Evolutionary conservation across 2,113 vertebrate genomes (phyloP).

Genomic region (Pedionomus torquatus): DNA sequence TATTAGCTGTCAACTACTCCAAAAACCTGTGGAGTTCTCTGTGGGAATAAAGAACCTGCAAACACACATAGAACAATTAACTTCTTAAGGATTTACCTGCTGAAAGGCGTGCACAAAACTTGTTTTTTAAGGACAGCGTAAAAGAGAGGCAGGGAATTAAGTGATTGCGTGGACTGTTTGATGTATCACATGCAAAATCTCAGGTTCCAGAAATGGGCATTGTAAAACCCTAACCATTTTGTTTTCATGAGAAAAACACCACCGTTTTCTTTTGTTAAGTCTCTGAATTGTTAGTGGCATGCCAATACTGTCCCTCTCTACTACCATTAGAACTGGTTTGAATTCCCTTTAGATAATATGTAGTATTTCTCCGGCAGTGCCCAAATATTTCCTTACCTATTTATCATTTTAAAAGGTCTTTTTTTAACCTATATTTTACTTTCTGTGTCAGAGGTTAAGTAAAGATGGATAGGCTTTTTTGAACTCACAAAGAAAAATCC

Average conservation of each 20-base stretch:
- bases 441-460: background rate
- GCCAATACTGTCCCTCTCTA: background rate
- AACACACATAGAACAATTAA: constrained; percentile 35
- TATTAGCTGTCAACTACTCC: constrained; percentile 39
- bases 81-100: background rate
- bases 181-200: background rate
- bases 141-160: background rate
- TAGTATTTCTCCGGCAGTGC: background rate
- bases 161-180: background rate
- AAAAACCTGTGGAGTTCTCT: constrained; percentile 31
- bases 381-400: background rate
- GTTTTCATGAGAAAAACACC: background rate
- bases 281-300: background rate
- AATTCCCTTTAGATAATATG: background rate
- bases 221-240: background rate
- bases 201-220: background rate
- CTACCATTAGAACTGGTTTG: background rate
- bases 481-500: background rate
- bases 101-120: background rate
- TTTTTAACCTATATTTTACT: background rate
- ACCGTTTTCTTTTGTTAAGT: background rate
- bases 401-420: background rate
- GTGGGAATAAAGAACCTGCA: constrained; percentile 16
- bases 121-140: background rate
- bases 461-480: background rate